phyloP scores from a whole-genome alignment of 2,113 vertebrate species.

The Astur gentilis region DNA sequence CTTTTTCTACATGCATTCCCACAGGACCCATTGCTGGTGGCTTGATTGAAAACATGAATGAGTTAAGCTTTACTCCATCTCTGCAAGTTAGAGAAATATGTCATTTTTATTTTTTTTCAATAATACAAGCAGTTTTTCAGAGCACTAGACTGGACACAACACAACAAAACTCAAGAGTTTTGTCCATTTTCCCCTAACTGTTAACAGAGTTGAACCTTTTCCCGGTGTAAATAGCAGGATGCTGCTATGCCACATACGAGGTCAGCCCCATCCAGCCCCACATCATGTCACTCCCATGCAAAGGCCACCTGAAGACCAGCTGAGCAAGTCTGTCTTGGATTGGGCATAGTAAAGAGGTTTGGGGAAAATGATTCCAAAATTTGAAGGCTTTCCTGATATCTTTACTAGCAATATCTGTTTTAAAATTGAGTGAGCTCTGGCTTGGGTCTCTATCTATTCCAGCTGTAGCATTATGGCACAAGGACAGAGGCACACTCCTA shows the following conservation, averaged over 20 bases:
- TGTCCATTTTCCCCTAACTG: not conserved
- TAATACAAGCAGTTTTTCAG: not conserved
- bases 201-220: not conserved
- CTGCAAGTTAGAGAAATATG: not conserved
- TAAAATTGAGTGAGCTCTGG: not conserved
- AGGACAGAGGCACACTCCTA: not conserved
- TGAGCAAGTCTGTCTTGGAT: not conserved
- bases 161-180: not conserved
- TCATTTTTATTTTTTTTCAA: not conserved
- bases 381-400: not conserved
- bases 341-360: not conserved
- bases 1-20: not conserved
- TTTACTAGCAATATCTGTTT: not conserved
- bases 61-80: not conserved
- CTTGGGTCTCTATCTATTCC: not conserved
- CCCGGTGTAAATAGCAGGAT: not conserved
- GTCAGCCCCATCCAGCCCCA: not conserved
- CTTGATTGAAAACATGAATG: not conserved
- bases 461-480: not conserved
- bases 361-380: not conserved
- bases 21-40: not conserved
- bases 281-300: not conserved
- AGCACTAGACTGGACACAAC: not conserved
- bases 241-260: rapidly evolving
- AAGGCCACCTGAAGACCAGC: not conserved